Percentiles rank a stretch among this genome's conserved stretches.
These are phyloP conservation scores for Chaetophractus vellerosus DNA, from an alignment of 2,797 vertebrate species.

Conservation along the genomic window DNA sequence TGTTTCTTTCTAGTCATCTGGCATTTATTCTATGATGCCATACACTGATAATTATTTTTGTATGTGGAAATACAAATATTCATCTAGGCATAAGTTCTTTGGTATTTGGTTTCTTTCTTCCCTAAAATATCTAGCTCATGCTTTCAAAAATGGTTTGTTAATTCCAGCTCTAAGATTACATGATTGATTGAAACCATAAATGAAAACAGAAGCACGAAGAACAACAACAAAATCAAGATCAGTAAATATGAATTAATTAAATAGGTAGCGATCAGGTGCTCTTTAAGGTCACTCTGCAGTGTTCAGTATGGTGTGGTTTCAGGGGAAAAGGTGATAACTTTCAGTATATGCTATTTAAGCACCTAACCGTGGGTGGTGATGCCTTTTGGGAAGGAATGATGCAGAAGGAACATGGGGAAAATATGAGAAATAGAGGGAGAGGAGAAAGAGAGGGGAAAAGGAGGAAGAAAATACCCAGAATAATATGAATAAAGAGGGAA, in stretches of 20 bases:
- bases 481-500: background rate
- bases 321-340: background rate
- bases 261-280: background rate
- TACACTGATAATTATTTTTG: background rate
- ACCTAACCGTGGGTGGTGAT: background rate
- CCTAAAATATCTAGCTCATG: background rate
- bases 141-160: background rate
- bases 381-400: background rate
- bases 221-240: background rate
- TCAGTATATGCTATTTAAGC: background rate
- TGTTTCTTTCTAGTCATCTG: background rate
- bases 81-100: background rate
- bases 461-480: background rate
- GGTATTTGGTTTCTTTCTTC: background rate
- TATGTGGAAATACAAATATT: constrained; percentile 33
- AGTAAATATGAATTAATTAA: background rate
- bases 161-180: background rate
- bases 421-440: background rate
- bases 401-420: background rate
- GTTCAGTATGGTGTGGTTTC: background rate
- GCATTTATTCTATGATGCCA: background rate
- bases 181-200: background rate
- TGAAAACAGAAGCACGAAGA: background rate
- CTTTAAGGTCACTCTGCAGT: background rate
- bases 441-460: background rate